Evolutionary conservation across 2,888 invertebrate species (phyloP), one percentile per base, ranked within the genome.

Genomic region (Ptilodon capucinus): DNA sequence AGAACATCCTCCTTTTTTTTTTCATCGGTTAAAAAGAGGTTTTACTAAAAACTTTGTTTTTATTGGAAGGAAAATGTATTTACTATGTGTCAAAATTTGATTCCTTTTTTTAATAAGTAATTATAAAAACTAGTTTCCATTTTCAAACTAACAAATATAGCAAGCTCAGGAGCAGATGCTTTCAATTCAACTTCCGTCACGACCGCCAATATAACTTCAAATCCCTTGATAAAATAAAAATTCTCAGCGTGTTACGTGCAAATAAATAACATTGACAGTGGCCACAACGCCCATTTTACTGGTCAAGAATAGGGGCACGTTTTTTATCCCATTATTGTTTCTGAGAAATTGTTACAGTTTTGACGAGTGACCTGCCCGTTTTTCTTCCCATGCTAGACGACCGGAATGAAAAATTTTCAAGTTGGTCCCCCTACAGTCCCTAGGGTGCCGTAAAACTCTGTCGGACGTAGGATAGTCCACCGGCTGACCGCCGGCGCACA

Each of bases 341-440:
- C 86, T 88, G 89, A 91, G 90, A 89, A 89, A 91, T 91, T 89
- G 90, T 90, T 73, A 90, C 88, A 90, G 84, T 90, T 91, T 90
- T 91, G 90, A 91, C 84, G 89, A 87, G 86, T 87, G 90, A 90
- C 87, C 90, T 74, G 81, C 59, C 86, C 86, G 85, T 91, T 86
- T 89, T 86, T 91, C 90, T 89, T 88, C 70, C 76, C 70, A 71
- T 62, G 71, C 74, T 77, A 77, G 81, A 81, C 77, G 85, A 73
- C 64, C 62, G 84, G 87, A 89, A 91, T 91, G 91, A 91, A 91
- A 91, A 91, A 84, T 91, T 90, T 91, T 91, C 89, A 90, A 89
- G 86, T 89, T 81, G 79, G 81, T 78, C 86, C 83, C 88, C 85
- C 79, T 73, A 45, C 44, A 21, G 69, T 90, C 91, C 87, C 91